Percentiles rank a stretch among this genome's conserved stretches.
These are phyloP conservation scores for Xenentodon cancila DNA, from an alignment of 2,797 vertebrate species.

Conservation along the genomic window DNA sequence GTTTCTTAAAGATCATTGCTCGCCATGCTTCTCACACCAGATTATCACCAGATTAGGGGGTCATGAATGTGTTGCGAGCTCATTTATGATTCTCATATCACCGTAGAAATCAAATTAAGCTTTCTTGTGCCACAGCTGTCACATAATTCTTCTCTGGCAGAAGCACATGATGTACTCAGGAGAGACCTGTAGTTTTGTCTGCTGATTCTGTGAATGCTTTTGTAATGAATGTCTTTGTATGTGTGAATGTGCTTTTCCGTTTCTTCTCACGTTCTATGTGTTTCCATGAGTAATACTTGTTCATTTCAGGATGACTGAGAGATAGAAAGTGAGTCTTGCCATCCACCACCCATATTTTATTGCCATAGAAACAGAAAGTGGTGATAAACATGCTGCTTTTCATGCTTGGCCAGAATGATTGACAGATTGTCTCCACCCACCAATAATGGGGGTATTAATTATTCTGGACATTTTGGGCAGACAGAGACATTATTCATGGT, in stretches of 20 bases:
- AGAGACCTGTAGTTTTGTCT: conserved; percentile 44
- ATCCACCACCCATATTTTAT: conserved; percentile 48
- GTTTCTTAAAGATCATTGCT: conserved; percentile 54
- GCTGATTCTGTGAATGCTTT: conserved; percentile 48
- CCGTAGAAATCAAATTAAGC: conserved; percentile 38
- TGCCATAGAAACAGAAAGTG: conserved; percentile 68
- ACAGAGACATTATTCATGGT: conserved; percentile 62
- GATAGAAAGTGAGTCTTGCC: conserved; percentile 43
- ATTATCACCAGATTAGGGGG: conserved; percentile 52
- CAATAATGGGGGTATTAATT: conserved; percentile 78
- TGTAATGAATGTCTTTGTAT: conserved; percentile 25
- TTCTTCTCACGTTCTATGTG: not conserved
- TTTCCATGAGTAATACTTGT: conserved; percentile 19
- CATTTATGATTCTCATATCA: conserved; percentile 55
- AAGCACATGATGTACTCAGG: conserved; percentile 24
- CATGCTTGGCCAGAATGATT: conserved; percentile 70
- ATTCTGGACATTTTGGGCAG: conserved; percentile 68
- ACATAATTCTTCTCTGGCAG: conserved; percentile 42
- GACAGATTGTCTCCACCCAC: conserved; percentile 73
- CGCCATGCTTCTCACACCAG: conserved; percentile 36
- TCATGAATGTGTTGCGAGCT: conserved; percentile 43
- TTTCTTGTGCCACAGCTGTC: conserved; percentile 44
- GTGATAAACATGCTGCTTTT: conserved; percentile 70
- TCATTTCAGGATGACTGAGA: conserved; percentile 24
- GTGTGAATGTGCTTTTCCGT: conserved; percentile 7